Conservation (phyloP, 1,140 invertebrate genomes). For the Brachionus rotundiformis region DNA sequence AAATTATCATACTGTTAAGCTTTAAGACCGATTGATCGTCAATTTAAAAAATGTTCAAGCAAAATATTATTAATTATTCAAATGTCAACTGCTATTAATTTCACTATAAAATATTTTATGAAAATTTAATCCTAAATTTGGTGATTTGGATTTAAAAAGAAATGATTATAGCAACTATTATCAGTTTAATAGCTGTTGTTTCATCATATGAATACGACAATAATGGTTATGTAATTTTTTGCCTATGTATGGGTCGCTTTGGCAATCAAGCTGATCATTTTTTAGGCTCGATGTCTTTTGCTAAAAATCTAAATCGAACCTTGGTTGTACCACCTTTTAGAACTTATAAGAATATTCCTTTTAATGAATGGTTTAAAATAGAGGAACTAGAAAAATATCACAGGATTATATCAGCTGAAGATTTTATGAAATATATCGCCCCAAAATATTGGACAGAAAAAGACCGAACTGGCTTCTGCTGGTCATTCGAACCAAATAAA, state of each 20-base stretch:
- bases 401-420: slow-evolving; percentile 83
- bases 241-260: slow-evolving; percentile 91
- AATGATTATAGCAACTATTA: neutral
- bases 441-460: slow-evolving; percentile 78
- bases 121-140: neutral
- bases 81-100: neutral
- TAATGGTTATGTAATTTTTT: slow-evolving; percentile 79
- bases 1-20: too few relatives aligned
- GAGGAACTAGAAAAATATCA: slow-evolving; percentile 75
- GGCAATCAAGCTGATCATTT: slow-evolving; percentile 96
- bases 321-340: slow-evolving; percentile 76
- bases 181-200: neutral
- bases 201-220: slow-evolving; percentile 58
- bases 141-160: neutral
- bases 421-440: slow-evolving; percentile 82
- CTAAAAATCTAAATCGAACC: slow-evolving; percentile 84
- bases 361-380: slow-evolving; percentile 86
- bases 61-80: neutral
- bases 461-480: slow-evolving; percentile 72
- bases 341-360: slow-evolving; percentile 79
- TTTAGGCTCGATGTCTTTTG: slow-evolving; percentile 82
- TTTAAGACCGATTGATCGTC: slow-evolving; percentile 3
- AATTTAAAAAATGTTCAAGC: neutral
- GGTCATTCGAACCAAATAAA: slow-evolving; percentile 52
- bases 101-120: slow-evolving; percentile 31